Percentiles rank a stretch among this genome's conserved stretches.
Conservation (phyloP, 2,113 vertebrate species). For the Oreochromis tanganicae region DNA sequence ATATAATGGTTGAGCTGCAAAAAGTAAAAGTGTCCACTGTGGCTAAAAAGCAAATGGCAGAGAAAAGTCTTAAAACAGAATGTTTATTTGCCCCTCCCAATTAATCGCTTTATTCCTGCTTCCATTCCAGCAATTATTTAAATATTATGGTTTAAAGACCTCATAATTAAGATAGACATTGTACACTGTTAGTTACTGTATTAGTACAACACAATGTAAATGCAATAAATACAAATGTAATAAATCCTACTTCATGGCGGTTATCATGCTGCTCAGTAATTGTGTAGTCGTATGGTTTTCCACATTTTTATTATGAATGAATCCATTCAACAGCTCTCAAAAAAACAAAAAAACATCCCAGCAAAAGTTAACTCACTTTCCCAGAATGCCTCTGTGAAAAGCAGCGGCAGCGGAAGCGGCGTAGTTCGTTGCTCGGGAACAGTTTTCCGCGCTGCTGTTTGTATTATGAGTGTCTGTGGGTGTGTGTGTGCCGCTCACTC, state of each 20-base stretch:
- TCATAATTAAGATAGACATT: neutral
- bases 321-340: neutral
- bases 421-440: conserved; percentile 41
- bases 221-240: fast-evolving
- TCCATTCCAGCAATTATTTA: neutral
- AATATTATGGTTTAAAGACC: neutral
- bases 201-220: neutral
- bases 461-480: neutral
- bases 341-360: no score
- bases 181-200: neutral
- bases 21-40: neutral
- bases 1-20: neutral
- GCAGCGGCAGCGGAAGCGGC: conserved; percentile 44
- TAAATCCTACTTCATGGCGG: neutral
- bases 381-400: conserved; percentile 29
- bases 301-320: neutral
- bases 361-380: conserved; percentile 27
- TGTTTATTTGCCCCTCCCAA: neutral
- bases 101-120: neutral
- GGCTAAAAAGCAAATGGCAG: neutral
- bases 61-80: neutral
- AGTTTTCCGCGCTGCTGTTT: conserved; percentile 31
- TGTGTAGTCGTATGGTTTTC: neutral
- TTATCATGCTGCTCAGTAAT: neutral
- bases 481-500: neutral